Base-by-base conservation (phyloP, 2,888 invertebrate species). In the Platerodrilus igneus region DNA sequence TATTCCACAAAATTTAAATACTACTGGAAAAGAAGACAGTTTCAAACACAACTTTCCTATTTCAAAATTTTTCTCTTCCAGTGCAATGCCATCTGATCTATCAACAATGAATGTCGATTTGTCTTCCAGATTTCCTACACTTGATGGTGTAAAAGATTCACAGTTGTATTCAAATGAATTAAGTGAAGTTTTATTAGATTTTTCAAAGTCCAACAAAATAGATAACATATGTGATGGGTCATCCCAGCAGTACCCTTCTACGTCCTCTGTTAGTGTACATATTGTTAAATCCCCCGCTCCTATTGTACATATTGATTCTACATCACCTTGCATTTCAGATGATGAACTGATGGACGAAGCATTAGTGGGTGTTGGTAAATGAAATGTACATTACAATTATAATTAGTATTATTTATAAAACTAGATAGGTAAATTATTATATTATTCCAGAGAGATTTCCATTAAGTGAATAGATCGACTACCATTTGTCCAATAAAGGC, bases 321-420 rank as follows among this genome's bases (percentile, higher is more conserved):
- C 78, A 52, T 85, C 86, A 4, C 86, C 87, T 10, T 83, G 85
- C 56, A 84, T 86, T 53, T 86, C 89, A 27, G 91, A 91, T 60
- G 91, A 92, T 64, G 91, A 91, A 59, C 77, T 90, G 11, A 89
- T 89, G 86, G 89, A 91, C 65, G 89, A 88, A 63, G 88, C 88
- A 4, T 70, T 90, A 30, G 83, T 86, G 33, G 86, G 86, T 5
- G 75, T 83, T 57, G 83, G 84, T 23, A 85, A 85, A 75, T 84
- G n/a, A n/a, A n/a, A n/a, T n/a, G n/a, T n/a, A n/a, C n/a, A n/a
- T n/a, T n/a, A n/a, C n/a, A n/a, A n/a, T n/a, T n/a, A n/a, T n/a
- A n/a, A n/a, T n/a, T n/a, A n/a, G n/a, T n/a, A n/a, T n/a, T n/a
- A n/a, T n/a, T n/a, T n/a, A n/a, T n/a, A n/a, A n/a, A n/a, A n/a